A percentile compares a stretch with the other conserved stretches of the same genome.
Conservation (phyloP, 2,797 vertebrate species). For the Chrosomus eos region DNA sequence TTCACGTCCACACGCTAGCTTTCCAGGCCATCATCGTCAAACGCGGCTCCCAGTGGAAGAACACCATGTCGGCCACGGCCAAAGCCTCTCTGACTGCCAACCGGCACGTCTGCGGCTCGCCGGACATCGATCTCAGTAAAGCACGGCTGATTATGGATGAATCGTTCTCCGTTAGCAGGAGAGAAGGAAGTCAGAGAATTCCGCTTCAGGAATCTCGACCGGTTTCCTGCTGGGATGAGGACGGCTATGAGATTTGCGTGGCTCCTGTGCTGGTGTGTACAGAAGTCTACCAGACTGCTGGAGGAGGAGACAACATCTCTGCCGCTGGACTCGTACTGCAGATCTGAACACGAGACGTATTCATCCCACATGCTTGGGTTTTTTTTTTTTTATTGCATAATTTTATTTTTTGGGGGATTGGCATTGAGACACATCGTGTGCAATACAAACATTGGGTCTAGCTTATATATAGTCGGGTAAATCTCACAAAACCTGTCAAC, state of each 20-base stretch:
- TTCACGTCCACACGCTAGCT: conserved; percentile 85
- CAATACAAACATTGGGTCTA: conserved; percentile 44
- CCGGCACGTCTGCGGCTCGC: conserved; percentile 86
- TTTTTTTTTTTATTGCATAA: background rate
- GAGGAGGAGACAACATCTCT: conserved; percentile 87
- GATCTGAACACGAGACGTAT: conserved; percentile 67
- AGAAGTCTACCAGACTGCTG: conserved; percentile 86
- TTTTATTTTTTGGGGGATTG: background rate
- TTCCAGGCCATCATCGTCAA: conserved; percentile 87
- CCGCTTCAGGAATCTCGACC: conserved; percentile 79
- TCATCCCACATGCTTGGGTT: background rate
- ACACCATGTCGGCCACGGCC: conserved; percentile 86
- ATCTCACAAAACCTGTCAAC: background rate
- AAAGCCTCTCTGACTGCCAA: conserved; percentile 86
- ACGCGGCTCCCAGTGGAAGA: conserved; percentile 82
- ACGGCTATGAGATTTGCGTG: conserved; percentile 83
- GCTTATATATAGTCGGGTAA: background rate
- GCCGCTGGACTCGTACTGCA: conserved; percentile 86
- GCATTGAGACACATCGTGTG: conserved; percentile 9
- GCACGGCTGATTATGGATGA: conserved; percentile 87
- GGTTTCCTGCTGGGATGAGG: conserved; percentile 85
- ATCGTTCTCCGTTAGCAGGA: conserved; percentile 83
- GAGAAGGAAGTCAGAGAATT: conserved; percentile 82
- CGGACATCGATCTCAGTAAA: conserved; percentile 82
- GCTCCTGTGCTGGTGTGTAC: conserved; percentile 87